Evolutionary conservation across 2,797 vertebrate genomes (phyloP), one percentile per base, ranked within the genome.

Genomic region (Notolabrus celidotus): DNA sequence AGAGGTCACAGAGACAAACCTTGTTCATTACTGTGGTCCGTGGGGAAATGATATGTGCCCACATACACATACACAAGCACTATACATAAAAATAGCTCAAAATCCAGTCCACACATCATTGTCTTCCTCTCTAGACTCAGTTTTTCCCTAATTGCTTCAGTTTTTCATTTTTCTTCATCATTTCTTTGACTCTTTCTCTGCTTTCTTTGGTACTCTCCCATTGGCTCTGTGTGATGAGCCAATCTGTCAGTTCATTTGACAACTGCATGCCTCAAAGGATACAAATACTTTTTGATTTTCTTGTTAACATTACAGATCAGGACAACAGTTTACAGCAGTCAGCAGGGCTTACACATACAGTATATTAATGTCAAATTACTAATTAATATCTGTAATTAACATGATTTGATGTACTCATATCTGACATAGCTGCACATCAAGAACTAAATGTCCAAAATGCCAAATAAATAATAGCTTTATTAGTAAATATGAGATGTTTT

Each of bases 1-100:
- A 89, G 62, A 74, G 89, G 87, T 92, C 91, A 85, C 59, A 63
- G 17, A 74, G 52, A 84, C 59, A 60, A 63, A 71, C 67, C 62
- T 61, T 78, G 83, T 86, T 84, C 71, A 80, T 83, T 71, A 70
- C 56, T 64, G 74, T 25, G 71, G 81, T 79, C 68, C 61, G 49
- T 31, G 45, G 45, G 46, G 54, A 67, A 34, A n/a, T 25, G 16
- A 60, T 33, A 51, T 5, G 11, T 0, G 0, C 4, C 20, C 38
- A 16, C 46, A 12, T 5, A 33, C 67, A 68, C 16, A 59, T 46
- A 54, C 22, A n/a, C 56, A 46, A 34, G 43, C 59, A 50, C 59
- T 8, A 14, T 1, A 1, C 1, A 56, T 11, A 8, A 17, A 36
- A 39, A 53, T 3, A 46, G 23, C 23, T 31, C 14, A 43, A 8